Conservation (phyloP, 2,888 invertebrate genomes). For the Orchesellides sinensis region DNA sequence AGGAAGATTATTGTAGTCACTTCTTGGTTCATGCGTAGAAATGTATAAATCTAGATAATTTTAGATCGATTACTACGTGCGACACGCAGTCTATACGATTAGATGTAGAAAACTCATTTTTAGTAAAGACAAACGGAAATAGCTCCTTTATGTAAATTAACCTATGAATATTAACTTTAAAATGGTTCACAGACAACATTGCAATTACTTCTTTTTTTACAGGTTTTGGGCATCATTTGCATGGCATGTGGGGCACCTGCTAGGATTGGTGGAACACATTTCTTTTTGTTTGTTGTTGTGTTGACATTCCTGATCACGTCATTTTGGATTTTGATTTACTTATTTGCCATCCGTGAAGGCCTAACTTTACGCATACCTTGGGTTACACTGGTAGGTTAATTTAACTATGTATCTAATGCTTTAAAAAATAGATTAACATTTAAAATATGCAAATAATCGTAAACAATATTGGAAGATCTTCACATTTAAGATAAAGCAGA, state of each 20-base stretch:
- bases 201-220: conserved; percentile 67
- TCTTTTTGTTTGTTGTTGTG: conserved; percentile 91
- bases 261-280: conserved; percentile 81
- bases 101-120: no score
- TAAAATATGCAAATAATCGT: neutral
- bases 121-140: neutral
- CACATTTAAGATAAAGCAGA: neutral
- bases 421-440: no score
- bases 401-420: neutral
- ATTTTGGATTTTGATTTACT: conserved; percentile 88
- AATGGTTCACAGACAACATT: neutral
- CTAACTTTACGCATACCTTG: conserved; percentile 89
- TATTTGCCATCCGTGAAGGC: conserved; percentile 88
- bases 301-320: conserved; percentile 89
- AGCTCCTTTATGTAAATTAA: neutral
- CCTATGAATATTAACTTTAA: neutral
- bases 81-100: no score
- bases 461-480: no score
- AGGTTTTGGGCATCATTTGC: conserved; percentile 65
- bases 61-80: no score
- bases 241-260: conserved; percentile 85
- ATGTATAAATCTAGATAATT: no score
- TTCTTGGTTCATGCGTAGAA: no score
- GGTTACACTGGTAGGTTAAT: conserved; percentile 85
- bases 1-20: no score